Base-by-base conservation (phyloP, 23 tunicate genomes). In the Styela plicata region DNA sequence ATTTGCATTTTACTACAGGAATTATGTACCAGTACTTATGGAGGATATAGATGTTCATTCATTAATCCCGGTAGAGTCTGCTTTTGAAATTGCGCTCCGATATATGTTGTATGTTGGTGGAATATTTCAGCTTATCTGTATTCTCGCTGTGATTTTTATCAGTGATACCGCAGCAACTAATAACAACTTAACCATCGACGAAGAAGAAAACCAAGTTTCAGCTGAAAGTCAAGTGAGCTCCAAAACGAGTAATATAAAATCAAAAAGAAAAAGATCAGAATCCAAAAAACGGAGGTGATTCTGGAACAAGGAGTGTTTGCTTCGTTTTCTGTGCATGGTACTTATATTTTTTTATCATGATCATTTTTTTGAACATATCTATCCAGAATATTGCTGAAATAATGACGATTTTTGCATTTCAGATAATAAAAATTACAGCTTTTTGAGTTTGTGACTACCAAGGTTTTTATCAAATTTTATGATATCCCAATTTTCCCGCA, bases 91-190 rank as follows among this genome's bases (percentile, higher is more conserved):
- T 24, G n/a, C 44, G 24, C 53, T 76, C 24, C 27, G 81, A 53
- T 76, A 76, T 53, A 32, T 44, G 31, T 24, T 76, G 27, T 76
- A 26, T 53, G 27, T 76, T 25, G 81, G 64, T 52, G 81, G 81
- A 52, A 76, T 76, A n/a, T 76, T 76, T 29, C 81, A 76, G 33
- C 31, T 76, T 18, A 18, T 76, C 26, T 76, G 81, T 65, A 36
- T 76, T 7, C 64, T 76, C 25, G 81, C 81, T 25, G 27, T 76
- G 21, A 44, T 76, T 24, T 76, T 44, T 44, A 29, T 76, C 44
- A n/a, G 19, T 33, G 31, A 67, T 24, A 18, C 22, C 18, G 71
- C 19, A 25, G 17, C 71, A 1, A 18, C 71, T 18, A 29, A 67
- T 1, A 44, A 44, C 57, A 44, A 44, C 57, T 5, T 44, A 13